Evolutionary conservation across 2,113 vertebrate genomes (phyloP).

Genomic region (Pterophyllum scalare): DNA sequence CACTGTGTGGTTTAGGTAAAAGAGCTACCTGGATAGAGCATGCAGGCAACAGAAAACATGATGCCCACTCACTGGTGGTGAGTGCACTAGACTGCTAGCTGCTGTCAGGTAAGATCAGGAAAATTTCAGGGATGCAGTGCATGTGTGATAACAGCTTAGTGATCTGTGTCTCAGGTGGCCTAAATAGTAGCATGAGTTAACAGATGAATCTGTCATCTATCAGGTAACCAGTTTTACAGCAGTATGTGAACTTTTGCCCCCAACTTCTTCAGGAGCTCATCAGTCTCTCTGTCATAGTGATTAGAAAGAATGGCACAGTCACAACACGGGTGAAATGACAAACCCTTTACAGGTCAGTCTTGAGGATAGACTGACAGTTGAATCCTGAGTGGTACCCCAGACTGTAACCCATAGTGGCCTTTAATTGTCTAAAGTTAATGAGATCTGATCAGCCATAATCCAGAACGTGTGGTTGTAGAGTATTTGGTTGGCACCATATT

Average conservation of each 20-base stretch:
- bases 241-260: neutral
- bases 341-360: neutral
- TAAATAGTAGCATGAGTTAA: neutral
- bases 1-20: neutral
- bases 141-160: conserved; percentile 1
- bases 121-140: neutral
- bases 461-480: neutral
- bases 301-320: neutral
- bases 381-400: conserved; percentile 1
- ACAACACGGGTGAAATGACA: conserved; percentile 10
- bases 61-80: neutral
- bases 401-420: neutral
- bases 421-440: neutral
- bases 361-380: neutral
- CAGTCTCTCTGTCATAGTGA: neutral
- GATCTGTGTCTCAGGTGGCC: neutral
- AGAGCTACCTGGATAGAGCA: neutral
- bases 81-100: neutral
- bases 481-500: neutral
- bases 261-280: neutral
- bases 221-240: neutral
- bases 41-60: neutral
- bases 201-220: neutral
- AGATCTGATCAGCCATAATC: neutral
- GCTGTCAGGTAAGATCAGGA: neutral